Base-by-base conservation (phyloP, 2,113 vertebrate genomes). In the Gambusia holbrooki region DNA sequence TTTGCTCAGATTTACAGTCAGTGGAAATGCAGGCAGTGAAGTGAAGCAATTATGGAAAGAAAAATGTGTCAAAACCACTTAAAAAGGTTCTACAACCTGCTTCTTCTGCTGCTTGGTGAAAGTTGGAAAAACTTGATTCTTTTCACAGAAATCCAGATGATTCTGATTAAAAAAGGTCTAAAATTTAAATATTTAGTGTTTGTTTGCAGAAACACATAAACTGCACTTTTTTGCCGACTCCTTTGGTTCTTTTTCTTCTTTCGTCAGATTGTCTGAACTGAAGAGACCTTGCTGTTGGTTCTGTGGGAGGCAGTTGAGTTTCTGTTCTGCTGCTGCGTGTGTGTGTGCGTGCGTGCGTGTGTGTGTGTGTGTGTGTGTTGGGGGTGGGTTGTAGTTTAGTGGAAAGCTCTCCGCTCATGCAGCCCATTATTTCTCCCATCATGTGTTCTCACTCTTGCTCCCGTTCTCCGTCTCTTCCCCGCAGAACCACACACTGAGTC, bases 401-500 rank as follows among this genome's bases (percentile, higher is more conserved):
- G 92, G 96, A 90, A 86, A 89, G 87, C 87, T 93, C 95, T 94
- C 91, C 85, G 93, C 95, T 95, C 95, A 91, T 87, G 95, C 95
- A 96, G 96, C 92, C 96, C 96, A 96, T 97, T 97, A 97, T 97
- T 96, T 96, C 95, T 96, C 96, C 95, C 96, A 96, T 99, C 96
- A 98, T 96, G 96, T 95, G 95, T 95, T 96, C 96, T 92, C 85
- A 90, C 92, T 90, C 96, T 82, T 84, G 96, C 96, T 95, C 95
- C 96, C 92, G 93, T 91, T 95, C 92, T 93, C 95, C 93, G 95
- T 96, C 93, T 94, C 94, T 94, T 42, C 95, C 95, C 95, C 96
- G 89, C 96, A 99, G 98, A 99, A 99, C 96, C 98, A 99, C 98
- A 99, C 97, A 94, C 97, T 99, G 98, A 99, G 98, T 96, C 98